These are phyloP conservation scores for Dicranocentrus wangi DNA, from an alignment of 2,888 invertebrate species.

Conservation along the genomic window DNA sequence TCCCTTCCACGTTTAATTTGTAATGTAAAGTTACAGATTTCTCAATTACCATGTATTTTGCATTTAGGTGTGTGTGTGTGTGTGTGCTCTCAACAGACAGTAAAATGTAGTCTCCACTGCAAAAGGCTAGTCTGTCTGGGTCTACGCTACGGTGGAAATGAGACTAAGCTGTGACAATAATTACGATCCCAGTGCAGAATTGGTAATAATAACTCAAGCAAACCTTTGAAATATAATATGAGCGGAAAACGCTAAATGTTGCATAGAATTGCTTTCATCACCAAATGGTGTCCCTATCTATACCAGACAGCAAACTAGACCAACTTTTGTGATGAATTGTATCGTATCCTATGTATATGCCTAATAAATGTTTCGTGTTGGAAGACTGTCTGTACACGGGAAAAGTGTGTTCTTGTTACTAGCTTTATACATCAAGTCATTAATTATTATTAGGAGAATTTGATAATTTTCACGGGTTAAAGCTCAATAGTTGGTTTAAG, in stretches of 20 bases:
- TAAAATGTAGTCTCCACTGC: not conserved
- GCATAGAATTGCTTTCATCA: conserved; percentile 21
- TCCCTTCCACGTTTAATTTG: not conserved
- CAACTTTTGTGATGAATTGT: conserved; percentile 7
- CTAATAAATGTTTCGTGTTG: not conserved
- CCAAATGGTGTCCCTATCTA: conserved; percentile 11
- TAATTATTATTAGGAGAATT: conserved; percentile 68
- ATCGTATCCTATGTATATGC: not conserved
- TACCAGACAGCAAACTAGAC: not conserved
- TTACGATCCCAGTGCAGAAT: conserved; percentile 34
- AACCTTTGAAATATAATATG: conserved; percentile 48
- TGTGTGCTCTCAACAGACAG: not conserved
- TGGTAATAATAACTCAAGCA: conserved; percentile 36
- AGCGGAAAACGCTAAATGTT: conserved; percentile 29
- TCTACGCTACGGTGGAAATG: not conserved
- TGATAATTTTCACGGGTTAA: conserved; percentile 65
- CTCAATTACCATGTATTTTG: conserved; percentile 23
- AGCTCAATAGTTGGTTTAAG: conserved; percentile 48
- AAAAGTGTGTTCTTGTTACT: conserved; percentile 15
- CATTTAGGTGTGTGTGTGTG: conserved; percentile 10
- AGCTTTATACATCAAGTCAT: conserved; percentile 58
- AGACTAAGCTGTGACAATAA: conserved; percentile 25
- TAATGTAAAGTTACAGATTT: conserved; percentile 26
- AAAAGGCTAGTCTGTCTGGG: not conserved
- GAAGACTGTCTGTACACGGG: not conserved